Evolutionary conservation across 2,113 vertebrate species (phyloP), one percentile per base, ranked within the genome.

Genomic region (Lampris megalopsis): DNA sequence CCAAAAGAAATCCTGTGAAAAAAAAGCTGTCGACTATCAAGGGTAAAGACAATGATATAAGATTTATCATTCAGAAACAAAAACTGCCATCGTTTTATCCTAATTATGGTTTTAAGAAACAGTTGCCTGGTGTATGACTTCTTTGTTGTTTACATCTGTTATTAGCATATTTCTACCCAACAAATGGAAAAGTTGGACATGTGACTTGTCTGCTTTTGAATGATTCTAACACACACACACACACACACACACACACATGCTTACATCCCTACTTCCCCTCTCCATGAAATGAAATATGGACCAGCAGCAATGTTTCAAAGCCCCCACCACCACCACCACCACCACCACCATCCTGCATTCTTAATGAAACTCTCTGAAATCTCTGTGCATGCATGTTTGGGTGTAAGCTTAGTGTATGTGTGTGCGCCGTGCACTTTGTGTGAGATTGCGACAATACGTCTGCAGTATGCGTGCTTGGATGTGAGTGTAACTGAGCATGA

Each of bases 141-240:
- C 79, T 75, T 66, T 54, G 73, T 73, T 83, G 75, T 88, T 83
- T 85, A 77, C 71, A 89, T 93, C 84, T 77, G 85, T 91, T 89
- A 93, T 90, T 91, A 79, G 70, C 37, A 35, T 38, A 3, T 9
- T 65, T 71, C 66, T 87, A 77, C 75, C 68, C 62, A 91, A 92
- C 83, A 65, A 89, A 89, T 89, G 64, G 80, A 82, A 89, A 87
- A 83, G 63, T 70, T 6, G 42, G 61, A 58, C 56, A 61, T 72
- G 73, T 79, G 77, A 84, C 63, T 57, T 54, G 49, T 56, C 50
- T 56, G 37, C 36, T 63, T 63, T 53, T 81, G 61, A 79, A 68
- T 66, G 5, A 58, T 77, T 68, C 68, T 11, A 50, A 63, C 35
- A 72, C 59, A 13, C 45, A 38, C 58, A 82, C 69, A 58, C 1